A percentile compares a stretch with the other conserved stretches of the same genome.
These are phyloP conservation scores for Poecilia latipinna DNA, from an alignment of 2,113 vertebrate genomes.

Conservation along the genomic window DNA sequence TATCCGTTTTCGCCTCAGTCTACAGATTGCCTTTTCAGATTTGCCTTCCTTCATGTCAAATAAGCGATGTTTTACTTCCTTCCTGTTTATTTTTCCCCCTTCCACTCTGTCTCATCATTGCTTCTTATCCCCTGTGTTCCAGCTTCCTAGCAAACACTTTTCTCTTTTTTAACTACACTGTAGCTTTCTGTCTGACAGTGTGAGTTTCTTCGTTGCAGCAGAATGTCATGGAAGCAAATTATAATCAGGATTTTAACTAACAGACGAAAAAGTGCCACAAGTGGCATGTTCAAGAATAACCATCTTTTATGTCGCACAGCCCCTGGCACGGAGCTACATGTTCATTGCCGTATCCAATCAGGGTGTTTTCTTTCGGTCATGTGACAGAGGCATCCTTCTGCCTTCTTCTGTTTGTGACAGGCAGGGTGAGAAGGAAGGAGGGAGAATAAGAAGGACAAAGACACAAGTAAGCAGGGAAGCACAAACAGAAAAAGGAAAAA, in stretches of 20 bases:
- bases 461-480: slow-evolving; percentile 12
- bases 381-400: slow-evolving; percentile 32
- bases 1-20: slow-evolving; percentile 14
- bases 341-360: slow-evolving; percentile 44
- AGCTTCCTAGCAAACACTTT: slow-evolving; percentile 2
- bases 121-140: slow-evolving; percentile 9
- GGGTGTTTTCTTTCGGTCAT: slow-evolving; percentile 6
- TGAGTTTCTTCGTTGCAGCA: neutral
- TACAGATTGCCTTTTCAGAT: slow-evolving; percentile 3
- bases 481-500: neutral
- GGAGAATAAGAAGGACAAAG: neutral
- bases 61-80: slow-evolving; percentile 18
- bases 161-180: neutral
- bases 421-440: slow-evolving; percentile 36
- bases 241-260: slow-evolving; percentile 1
- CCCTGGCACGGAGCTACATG: slow-evolving; percentile 31
- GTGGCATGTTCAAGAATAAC: slow-evolving; percentile 41
- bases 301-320: slow-evolving; percentile 41
- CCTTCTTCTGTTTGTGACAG: slow-evolving; percentile 35
- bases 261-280: slow-evolving; percentile 38
- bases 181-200: slow-evolving; percentile 22
- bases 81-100: neutral
- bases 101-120: slow-evolving; percentile 5
- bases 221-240: slow-evolving; percentile 6
- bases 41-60: slow-evolving; percentile 39